These are phyloP conservation scores for Pseudochaenichthys georgianus DNA, from an alignment of 2,797 vertebrate species.

Conservation along the genomic window DNA sequence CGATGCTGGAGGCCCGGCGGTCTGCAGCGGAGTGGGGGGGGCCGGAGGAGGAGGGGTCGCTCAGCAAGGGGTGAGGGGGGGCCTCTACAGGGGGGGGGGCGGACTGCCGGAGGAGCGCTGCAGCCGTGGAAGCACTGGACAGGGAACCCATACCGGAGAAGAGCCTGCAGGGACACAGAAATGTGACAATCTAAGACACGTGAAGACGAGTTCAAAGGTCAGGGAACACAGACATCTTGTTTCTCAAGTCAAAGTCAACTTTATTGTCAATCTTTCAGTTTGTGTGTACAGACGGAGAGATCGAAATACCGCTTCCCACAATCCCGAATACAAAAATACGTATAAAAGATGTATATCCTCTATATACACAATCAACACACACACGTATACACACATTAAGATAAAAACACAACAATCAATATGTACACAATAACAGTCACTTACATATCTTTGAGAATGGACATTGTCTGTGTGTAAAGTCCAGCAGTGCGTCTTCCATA, in stretches of 20 bases:
- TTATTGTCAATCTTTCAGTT: too few relatives aligned
- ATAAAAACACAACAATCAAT: too few relatives aligned
- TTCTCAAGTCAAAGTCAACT: neutral
- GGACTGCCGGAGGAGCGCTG: slow-evolving; percentile 93
- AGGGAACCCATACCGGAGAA: slow-evolving; percentile 97
- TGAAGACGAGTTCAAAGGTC: neutral
- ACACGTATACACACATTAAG: too few relatives aligned
- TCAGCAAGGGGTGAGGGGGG: slow-evolving; percentile 88
- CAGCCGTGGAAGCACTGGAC: slow-evolving; percentile 95
- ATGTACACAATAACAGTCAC: too few relatives aligned
- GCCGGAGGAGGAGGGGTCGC: slow-evolving; percentile 88
- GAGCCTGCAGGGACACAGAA: slow-evolving; percentile 84
- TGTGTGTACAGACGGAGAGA: too few relatives aligned
- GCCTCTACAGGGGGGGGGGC: slow-evolving; percentile 89
- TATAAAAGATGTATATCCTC: too few relatives aligned
- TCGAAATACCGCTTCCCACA: too few relatives aligned
- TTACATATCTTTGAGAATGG: too few relatives aligned
- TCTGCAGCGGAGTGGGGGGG: slow-evolving; percentile 89
- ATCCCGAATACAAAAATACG: too few relatives aligned
- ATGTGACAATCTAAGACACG: neutral
- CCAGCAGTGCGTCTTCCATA: too few relatives aligned
- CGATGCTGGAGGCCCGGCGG: slow-evolving; percentile 96
- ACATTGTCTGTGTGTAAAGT: too few relatives aligned
- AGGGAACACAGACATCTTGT: neutral
- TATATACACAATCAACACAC: too few relatives aligned